Evolutionary conservation across 2,888 invertebrate genomes (phyloP).

Genomic region (Eristalis pertinax): DNA sequence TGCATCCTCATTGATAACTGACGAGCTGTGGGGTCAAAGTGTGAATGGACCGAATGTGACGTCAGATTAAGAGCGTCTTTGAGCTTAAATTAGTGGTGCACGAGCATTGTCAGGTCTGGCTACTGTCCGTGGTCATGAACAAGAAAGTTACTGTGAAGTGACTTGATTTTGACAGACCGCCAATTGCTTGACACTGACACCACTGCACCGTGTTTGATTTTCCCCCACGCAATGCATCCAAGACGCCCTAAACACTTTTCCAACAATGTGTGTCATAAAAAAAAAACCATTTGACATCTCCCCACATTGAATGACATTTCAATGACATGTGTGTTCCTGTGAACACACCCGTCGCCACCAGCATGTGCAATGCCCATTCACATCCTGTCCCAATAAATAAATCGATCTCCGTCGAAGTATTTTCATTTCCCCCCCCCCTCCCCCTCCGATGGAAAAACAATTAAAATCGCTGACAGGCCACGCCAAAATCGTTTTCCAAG

Average conservation of each 20-base stretch:
- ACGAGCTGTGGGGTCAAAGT: neutral
- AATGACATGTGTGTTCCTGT: neutral
- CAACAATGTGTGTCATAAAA: neutral
- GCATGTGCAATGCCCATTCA: neutral
- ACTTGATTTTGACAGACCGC: too few species aligned
- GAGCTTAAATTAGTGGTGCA: too few species aligned
- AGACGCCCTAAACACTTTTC: neutral
- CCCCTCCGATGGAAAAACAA: neutral
- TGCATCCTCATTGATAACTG: neutral
- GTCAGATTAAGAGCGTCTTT: too few species aligned
- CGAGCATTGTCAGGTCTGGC: too few species aligned
- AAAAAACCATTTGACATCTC: neutral
- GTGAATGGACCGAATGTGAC: neutral
- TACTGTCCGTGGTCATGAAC: too few species aligned
- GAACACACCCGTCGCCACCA: neutral
- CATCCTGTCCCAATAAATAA: neutral
- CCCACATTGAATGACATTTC: neutral
- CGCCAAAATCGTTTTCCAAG: neutral
- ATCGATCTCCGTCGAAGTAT: neutral
- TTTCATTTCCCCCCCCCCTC: neutral
- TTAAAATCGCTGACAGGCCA: neutral
- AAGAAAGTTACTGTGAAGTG: too few species aligned
- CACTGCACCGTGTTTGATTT: too few species aligned
- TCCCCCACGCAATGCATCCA: too few species aligned
- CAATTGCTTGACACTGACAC: too few species aligned